phyloP scores from a whole-genome alignment of 2,797 vertebrate genomes.

The Esox lucius region DNA sequence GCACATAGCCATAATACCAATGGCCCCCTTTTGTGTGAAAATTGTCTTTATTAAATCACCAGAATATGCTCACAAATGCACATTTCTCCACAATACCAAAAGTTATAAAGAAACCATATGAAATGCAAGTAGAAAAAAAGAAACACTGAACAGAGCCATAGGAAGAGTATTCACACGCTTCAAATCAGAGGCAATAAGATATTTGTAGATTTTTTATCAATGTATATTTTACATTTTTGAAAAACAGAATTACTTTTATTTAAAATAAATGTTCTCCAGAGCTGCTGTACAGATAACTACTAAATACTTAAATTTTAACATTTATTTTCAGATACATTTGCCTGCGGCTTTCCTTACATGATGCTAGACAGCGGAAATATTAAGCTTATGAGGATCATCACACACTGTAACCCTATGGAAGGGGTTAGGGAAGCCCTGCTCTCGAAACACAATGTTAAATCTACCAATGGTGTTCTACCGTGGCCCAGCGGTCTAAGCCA shows the following conservation, averaged over 20 bases:
- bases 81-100: background rate
- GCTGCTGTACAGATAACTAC: background rate
- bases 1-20: background rate
- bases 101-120: background rate
- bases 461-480: background rate
- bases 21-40: background rate
- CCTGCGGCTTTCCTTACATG: background rate
- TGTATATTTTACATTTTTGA: background rate
- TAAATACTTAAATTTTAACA: background rate
- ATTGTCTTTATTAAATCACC: background rate
- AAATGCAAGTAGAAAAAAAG: background rate
- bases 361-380: background rate
- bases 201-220: background rate
- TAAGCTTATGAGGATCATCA: background rate
- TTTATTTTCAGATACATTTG: background rate
- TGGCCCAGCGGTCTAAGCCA: no score
- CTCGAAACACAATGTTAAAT: background rate
- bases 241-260: background rate
- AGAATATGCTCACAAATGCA: slow-evolving; percentile 2
- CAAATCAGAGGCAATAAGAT: background rate
- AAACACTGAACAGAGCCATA: background rate
- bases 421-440: background rate
- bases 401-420: background rate
- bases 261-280: background rate
- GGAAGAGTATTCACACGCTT: background rate